A percentile compares a stretch with the other conserved stretches of the same genome.
phyloP scores from a whole-genome alignment of 2,113 vertebrate species.

The Oncorhynchus clarkii region DNA sequence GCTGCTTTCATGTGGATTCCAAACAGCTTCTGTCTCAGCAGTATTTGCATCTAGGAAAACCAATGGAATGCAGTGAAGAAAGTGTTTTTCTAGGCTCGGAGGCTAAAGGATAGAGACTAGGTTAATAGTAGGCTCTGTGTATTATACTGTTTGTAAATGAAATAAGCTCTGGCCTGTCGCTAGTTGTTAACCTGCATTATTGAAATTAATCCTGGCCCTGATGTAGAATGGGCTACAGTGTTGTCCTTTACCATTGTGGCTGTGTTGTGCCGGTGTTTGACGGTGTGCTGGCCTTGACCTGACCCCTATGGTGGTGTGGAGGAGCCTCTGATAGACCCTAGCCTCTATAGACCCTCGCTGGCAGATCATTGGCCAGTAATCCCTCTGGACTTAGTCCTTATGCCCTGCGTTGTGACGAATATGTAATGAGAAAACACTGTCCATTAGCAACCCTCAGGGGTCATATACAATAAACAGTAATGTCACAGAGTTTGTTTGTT shows the following conservation, averaged over 20 bases:
- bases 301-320: slow-evolving; percentile 30
- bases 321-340: slow-evolving; percentile 28
- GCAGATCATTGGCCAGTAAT: slow-evolving; percentile 54
- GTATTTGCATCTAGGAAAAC: neutral
- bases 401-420: slow-evolving; percentile 23
- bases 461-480: too few species aligned
- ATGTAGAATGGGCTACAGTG: neutral
- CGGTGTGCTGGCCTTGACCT: slow-evolving; percentile 34
- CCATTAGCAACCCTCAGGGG: too few species aligned
- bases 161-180: neutral
- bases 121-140: neutral
- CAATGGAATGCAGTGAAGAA: neutral
- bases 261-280: slow-evolving; percentile 32
- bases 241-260: neutral
- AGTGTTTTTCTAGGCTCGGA: slow-evolving; percentile 11
- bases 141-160: neutral
- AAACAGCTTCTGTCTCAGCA: neutral
- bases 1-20: neutral
- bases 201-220: neutral
- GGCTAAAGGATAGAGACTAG: slow-evolving; percentile 8
- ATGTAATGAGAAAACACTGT: slow-evolving; percentile 33
- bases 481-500: too few species aligned
- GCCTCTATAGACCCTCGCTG: slow-evolving; percentile 18
- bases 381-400: slow-evolving; percentile 32
- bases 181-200: slow-evolving; percentile 7